A percentile compares a stretch with the other conserved stretches of the same genome.
phyloP scores from a whole-genome alignment of 2,888 invertebrate species.

The Caenorhabditis panamensis region DNA sequence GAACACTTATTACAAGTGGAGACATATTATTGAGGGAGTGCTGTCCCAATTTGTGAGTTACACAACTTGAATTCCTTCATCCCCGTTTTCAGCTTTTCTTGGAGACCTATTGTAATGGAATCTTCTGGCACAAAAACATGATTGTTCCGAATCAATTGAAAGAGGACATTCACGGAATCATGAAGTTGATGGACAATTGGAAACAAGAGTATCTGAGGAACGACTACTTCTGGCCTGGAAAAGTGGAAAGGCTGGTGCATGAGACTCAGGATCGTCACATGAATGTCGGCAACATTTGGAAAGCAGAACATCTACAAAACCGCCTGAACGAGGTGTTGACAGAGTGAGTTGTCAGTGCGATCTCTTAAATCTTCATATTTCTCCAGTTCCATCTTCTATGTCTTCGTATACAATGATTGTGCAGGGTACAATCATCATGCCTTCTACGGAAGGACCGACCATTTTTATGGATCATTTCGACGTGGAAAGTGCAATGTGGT shows the following conservation, averaged over 20 bases:
- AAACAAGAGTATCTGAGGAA: constrained; percentile 16
- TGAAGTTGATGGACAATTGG: constrained; percentile 21
- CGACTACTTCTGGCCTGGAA: constrained; percentile 12
- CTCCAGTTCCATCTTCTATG: constrained; percentile 20
- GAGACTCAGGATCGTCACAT: constrained; percentile 22
- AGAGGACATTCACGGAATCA: background rate
- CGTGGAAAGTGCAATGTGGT: constrained; percentile 32
- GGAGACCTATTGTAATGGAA: constrained; percentile 35
- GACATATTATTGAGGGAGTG: constrained; percentile 30
- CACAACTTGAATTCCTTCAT: no score
- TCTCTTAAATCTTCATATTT: no score
- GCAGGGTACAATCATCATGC: constrained; percentile 20
- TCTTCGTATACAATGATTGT: constrained; percentile 27
- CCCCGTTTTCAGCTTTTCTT: constrained; percentile 7
- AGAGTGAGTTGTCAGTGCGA: constrained; percentile 13
- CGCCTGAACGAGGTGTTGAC: background rate
- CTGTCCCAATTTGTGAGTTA: constrained; percentile 29
- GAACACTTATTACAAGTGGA: constrained; percentile 29
- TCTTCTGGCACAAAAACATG: constrained; percentile 43
- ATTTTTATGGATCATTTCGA: constrained; percentile 11
- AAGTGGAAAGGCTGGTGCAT: constrained; percentile 2
- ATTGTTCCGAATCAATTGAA: constrained; percentile 26
- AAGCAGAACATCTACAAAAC: constrained; percentile 6
- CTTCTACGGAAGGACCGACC: background rate
- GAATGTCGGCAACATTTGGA: constrained; percentile 12